phyloP scores from a whole-genome alignment of 1,140 invertebrate genomes.

The Eueides isabella region DNA sequence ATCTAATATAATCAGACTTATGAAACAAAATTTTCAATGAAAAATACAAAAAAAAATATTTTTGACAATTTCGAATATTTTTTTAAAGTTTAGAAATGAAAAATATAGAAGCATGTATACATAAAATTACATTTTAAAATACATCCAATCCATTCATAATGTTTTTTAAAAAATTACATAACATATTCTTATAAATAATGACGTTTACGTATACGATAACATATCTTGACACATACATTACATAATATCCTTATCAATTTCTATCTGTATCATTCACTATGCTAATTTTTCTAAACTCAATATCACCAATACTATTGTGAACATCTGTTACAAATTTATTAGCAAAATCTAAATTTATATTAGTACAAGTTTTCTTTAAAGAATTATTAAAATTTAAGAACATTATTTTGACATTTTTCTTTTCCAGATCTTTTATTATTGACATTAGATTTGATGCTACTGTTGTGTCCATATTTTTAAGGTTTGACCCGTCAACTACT shows the following conservation, averaged over 20 bases:
- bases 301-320: conserved; percentile 9
- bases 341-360: conserved; percentile 52
- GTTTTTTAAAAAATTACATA: neutral
- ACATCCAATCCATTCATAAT: too few relatives aligned
- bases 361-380: conserved; percentile 56
- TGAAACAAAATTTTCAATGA: neutral
- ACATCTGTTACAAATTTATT: conserved; percentile 53
- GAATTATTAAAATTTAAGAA: conserved; percentile 61
- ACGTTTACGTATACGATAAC: neutral
- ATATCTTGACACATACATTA: neutral
- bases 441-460: conserved; percentile 69
- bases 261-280: neutral
- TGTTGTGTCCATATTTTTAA: conserved; percentile 66
- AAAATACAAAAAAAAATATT: neutral
- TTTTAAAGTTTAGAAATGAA: neutral
- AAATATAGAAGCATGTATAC: too few relatives aligned
- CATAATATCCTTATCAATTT: neutral
- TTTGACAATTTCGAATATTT: neutral
- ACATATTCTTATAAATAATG: neutral
- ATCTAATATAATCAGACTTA: conserved; percentile 3
- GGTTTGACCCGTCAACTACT: conserved; percentile 59
- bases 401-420: conserved; percentile 48
- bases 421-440: conserved; percentile 62
- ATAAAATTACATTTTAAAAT: too few relatives aligned
- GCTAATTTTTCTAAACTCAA: neutral